Percentiles rank a stretch among this genome's conserved stretches.
phyloP scores from a whole-genome alignment of 2,888 invertebrate genomes.

The Blera fallax region DNA sequence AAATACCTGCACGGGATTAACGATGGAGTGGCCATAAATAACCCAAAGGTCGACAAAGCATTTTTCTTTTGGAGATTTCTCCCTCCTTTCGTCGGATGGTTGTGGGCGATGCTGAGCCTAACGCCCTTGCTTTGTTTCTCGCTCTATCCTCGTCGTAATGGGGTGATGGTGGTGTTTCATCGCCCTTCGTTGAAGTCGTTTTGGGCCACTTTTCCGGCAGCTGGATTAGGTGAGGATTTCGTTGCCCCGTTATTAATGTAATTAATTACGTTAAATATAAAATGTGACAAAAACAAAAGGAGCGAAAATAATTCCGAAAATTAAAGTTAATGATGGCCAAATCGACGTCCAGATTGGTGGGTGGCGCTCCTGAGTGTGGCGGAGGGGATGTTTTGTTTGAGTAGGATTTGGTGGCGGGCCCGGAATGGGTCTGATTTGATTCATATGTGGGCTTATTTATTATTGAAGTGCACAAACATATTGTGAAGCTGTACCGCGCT shows the following conservation, averaged over 20 bases:
- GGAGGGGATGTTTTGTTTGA: background rate
- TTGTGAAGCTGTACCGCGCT: conserved; percentile 26
- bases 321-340: conserved; percentile 73
- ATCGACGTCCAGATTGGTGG: conserved; percentile 40
- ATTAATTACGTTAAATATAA: conserved; percentile 75
- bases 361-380: background rate
- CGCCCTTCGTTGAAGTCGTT: conserved; percentile 5
- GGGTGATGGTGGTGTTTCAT: conserved; percentile 27
- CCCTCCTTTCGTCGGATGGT: conserved; percentile 8
- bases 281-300: conserved; percentile 76
- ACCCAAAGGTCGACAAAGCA: conserved; percentile 65
- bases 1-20: conserved; percentile 71
- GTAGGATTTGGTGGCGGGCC: background rate
- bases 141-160: conserved; percentile 7
- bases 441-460: conserved; percentile 61
- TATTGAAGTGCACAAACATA: conserved; percentile 50
- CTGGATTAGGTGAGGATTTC: conserved; percentile 73
- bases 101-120: conserved; percentile 32
- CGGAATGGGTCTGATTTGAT: conserved; percentile 40
- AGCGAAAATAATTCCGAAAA: conserved; percentile 73
- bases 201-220: conserved; percentile 56
- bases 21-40: conserved; percentile 71
- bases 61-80: conserved; percentile 49
- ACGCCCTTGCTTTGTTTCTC: conserved; percentile 8
- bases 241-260: conserved; percentile 73